phyloP scores from a whole-genome alignment of 1,140 invertebrate genomes.

The Macrosteles quadrilineatus region DNA sequence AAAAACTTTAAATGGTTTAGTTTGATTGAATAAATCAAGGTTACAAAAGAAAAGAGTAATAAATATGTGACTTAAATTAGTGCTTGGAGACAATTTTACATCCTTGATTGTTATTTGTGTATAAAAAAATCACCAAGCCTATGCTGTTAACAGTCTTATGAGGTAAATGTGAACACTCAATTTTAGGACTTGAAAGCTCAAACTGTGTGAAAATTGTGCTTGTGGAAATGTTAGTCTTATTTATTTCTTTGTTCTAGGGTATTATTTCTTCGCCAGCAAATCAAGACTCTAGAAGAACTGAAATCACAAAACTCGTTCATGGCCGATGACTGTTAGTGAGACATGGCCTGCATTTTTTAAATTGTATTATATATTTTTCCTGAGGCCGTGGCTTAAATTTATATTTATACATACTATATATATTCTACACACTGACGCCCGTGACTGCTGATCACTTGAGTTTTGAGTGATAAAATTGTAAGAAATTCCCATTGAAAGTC shows the following conservation, averaged over 20 bases:
- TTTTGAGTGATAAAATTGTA: background rate
- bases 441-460: background rate
- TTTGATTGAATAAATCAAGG: no score
- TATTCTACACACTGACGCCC: slow-evolving; percentile 12
- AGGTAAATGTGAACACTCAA: no score
- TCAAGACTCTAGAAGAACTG: slow-evolving; percentile 83
- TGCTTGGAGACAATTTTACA: no score
- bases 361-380: slow-evolving; percentile 15
- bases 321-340: slow-evolving; percentile 61
- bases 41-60: no score
- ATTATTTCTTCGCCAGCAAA: slow-evolving; percentile 88
- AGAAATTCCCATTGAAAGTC: background rate
- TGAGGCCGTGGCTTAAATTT: slow-evolving; percentile 6
- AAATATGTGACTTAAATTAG: no score
- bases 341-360: slow-evolving; percentile 19
- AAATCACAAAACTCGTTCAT: slow-evolving; percentile 92
- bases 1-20: no score
- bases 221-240: no score
- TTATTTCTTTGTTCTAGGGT: slow-evolving; percentile 72
- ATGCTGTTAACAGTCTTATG: no score
- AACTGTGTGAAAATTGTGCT: no score
- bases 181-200: no score
- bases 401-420: slow-evolving; percentile 23
- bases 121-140: no score
- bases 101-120: no score